phyloP scores from a whole-genome alignment of 1,140 invertebrate species.

The Drosophila seguyi region DNA sequence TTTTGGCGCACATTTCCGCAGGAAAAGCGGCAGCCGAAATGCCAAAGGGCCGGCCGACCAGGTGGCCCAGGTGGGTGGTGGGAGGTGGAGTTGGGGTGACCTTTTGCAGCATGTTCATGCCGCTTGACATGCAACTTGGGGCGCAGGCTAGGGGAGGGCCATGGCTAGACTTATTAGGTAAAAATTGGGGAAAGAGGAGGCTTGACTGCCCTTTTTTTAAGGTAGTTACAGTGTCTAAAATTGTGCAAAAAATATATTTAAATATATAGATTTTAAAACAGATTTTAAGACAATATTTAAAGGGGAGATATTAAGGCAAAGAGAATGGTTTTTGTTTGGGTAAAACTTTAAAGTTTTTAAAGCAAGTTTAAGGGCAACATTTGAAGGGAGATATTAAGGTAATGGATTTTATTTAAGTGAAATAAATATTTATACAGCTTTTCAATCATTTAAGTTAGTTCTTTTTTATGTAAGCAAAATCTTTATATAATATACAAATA shows the following conservation, averaged over 20 bases:
- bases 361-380: no score
- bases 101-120: slow-evolving; percentile 57
- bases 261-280: neutral
- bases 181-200: slow-evolving; percentile 1
- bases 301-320: neutral
- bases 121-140: slow-evolving; percentile 68
- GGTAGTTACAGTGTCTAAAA: slow-evolving; percentile 9
- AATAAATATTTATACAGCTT: neutral
- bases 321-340: no score
- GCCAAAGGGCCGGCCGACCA: slow-evolving; percentile 60
- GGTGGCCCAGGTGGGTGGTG: slow-evolving; percentile 31
- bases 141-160: slow-evolving; percentile 6
- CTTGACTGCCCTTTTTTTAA: slow-evolving; percentile 5
- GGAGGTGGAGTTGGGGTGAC: slow-evolving; percentile 13
- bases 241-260: neutral
- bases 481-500: no score
- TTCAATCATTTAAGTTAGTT: neutral
- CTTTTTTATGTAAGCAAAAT: neutral
- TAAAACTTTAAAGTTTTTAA: no score
- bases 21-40: slow-evolving; percentile 70
- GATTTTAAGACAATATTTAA: neutral
- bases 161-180: slow-evolving; percentile 30
- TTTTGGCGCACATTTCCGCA: slow-evolving; percentile 81
- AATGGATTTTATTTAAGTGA: no score
- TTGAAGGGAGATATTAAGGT: no score